Conservation (phyloP, 2,888 invertebrate genomes). For the Phorcus lineatus region DNA sequence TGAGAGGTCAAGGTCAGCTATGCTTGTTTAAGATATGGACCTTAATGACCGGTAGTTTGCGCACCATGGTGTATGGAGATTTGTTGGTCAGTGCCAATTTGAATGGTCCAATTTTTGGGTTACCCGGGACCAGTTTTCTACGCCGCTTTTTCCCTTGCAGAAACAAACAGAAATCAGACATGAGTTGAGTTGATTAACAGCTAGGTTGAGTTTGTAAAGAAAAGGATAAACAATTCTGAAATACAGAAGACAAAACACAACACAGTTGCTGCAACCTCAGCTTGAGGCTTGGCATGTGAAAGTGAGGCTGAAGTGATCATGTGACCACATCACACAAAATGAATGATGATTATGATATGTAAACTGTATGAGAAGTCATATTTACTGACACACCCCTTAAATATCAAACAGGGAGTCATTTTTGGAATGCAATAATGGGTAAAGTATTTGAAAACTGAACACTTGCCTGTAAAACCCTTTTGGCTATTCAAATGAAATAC, state of each 20-base stretch:
- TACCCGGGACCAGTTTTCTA: slow-evolving; percentile 19
- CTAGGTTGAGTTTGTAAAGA: neutral
- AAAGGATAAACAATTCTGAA: neutral
- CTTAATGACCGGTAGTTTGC: slow-evolving; percentile 64
- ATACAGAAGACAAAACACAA: neutral
- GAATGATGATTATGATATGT: neutral
- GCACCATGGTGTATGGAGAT: slow-evolving; percentile 54
- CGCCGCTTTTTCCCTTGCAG: slow-evolving; percentile 29
- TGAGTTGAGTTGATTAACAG: neutral
- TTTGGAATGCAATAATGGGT: no score
- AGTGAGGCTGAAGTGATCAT: neutral
- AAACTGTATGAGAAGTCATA: no score
- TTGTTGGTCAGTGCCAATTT: slow-evolving; percentile 56
- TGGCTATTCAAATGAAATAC: neutral
- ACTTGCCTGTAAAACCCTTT: no score
- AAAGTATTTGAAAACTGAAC: no score
- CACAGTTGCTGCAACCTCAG: neutral
- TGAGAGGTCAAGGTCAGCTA: neutral
- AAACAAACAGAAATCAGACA: slow-evolving; percentile 12
- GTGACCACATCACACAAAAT: neutral
- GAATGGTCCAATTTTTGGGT: slow-evolving; percentile 42
- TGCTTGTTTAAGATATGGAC: slow-evolving; percentile 61
- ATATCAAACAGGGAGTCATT: no score
- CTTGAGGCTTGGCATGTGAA: neutral
- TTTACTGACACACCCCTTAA: no score